Evolutionary conservation across 2,888 invertebrate species (phyloP).

Genomic region (Gymnoscelis rufifasciata): DNA sequence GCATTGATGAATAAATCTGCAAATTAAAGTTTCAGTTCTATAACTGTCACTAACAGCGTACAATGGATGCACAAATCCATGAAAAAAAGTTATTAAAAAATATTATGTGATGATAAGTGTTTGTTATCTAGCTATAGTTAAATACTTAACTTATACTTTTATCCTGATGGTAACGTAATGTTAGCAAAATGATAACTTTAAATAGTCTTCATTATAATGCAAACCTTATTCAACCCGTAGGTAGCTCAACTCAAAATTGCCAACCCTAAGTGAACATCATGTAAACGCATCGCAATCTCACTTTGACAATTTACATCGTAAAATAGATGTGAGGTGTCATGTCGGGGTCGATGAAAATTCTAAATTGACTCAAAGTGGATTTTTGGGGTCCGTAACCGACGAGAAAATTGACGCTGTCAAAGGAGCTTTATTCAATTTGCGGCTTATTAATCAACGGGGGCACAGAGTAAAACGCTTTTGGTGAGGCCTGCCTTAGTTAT

Average conservation of each 20-base stretch:
- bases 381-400: slow-evolving; percentile 68
- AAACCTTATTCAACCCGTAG: not conserved
- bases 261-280: slow-evolving; percentile 34
- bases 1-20: too few species aligned
- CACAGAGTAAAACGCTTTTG: slow-evolving; percentile 18
- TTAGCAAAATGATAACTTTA: too few species aligned
- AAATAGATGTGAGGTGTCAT: slow-evolving; percentile 74
- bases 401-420: slow-evolving; percentile 77
- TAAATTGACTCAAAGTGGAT: slow-evolving; percentile 74
- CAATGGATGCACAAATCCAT: too few species aligned
- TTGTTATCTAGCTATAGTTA: too few species aligned
- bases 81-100: too few species aligned
- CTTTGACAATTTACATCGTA: slow-evolving; percentile 78
- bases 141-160: too few species aligned
- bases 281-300: slow-evolving; percentile 41
- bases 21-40: too few species aligned
- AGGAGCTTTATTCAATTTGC: slow-evolving; percentile 69
- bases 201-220: too few species aligned
- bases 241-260: not conserved
- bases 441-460: slow-evolving; percentile 68
- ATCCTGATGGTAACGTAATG: too few species aligned
- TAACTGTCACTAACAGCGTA: too few species aligned
- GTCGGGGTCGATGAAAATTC: slow-evolving; percentile 74
- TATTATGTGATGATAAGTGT: too few species aligned
- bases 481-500: not conserved